Percentiles rank a stretch among this genome's conserved stretches.
Conservation (phyloP, 2,113 vertebrate species). For the Rhabdornis inornatus region DNA sequence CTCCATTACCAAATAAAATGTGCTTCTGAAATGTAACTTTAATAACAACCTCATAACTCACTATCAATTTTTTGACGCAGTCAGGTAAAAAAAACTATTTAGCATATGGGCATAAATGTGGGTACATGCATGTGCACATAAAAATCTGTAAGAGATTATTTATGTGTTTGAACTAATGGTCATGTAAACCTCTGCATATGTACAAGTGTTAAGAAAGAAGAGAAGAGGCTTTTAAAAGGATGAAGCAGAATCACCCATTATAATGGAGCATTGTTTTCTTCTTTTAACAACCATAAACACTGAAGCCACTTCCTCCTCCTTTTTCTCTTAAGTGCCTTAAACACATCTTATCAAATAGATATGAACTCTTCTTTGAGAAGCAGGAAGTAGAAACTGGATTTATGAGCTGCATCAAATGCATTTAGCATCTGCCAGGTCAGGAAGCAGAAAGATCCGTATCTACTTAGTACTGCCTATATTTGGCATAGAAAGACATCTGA, state of each 20-base stretch:
- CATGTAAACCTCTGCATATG: background rate
- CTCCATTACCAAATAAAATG: background rate
- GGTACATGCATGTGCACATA: accelerated
- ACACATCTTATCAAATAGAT: constrained; percentile 34
- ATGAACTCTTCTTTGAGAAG: constrained; percentile 1
- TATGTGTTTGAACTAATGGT: background rate
- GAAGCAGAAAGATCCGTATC: constrained; percentile 4
- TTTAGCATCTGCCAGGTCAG: constrained; percentile 22
- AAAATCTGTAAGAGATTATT: background rate
- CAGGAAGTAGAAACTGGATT: constrained; percentile 40
- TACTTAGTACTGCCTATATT: constrained; percentile 28
- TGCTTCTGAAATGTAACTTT: background rate
- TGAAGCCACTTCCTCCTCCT: background rate
- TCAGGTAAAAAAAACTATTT: background rate
- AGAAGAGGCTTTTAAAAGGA: background rate
- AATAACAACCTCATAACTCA: background rate
- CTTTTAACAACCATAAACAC: background rate
- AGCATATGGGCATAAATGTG: background rate
- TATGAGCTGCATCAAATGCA: constrained; percentile 51
- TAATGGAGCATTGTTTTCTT: background rate
- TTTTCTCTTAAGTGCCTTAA: background rate
- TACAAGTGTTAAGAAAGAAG: background rate
- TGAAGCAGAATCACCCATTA: background rate
- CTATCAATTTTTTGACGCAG: background rate
- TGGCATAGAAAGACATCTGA: constrained; percentile 32